Base-by-base conservation (phyloP, 2,888 invertebrate species). In the Ectropis crepuscularia region DNA sequence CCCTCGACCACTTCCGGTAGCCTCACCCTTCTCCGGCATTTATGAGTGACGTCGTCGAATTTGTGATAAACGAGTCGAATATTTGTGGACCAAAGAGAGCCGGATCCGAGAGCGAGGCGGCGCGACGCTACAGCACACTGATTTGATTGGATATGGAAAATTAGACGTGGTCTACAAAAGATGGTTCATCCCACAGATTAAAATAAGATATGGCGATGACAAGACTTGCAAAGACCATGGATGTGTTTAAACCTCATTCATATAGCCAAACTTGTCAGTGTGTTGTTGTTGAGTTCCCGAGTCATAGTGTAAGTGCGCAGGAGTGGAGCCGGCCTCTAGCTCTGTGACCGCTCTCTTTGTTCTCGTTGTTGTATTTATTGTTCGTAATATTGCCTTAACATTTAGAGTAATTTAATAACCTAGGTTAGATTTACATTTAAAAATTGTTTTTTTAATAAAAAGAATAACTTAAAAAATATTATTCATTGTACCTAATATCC, bases 1-100 rank as follows among this genome's bases (percentile, higher is more conserved):
- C 92, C 6, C 83, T 90, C n/a, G 92, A 92, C 48, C 83, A 91
- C 71, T 92, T 92, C 79, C 85, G 82, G 72, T 92, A 89, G 78
- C 70, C 47, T 46, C 11, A 58, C 53, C 11, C 39, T 37, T 37
- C 39, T 39, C 46, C 37, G 64, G 63, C 60, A 61, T 65, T 67
- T 65, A 66, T 47, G 41, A 54, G 59, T 53, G 51, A 65, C 70
- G 65, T 75, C 76, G 73, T 73, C 71, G 68, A 73, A 68, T 63
- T 69, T 81, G 77, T 80, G 77, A 77, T 80, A 70, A 61, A 53
- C 65, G 65, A 73, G 68, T 69, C 63, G 16, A 28, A 53, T 53
- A 48, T 57, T 53, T 42, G 39, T 42, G 43, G 11, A 39, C 47
- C 39, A n/a, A 53, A 45, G 49, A 53, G 58, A 57, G 12, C 16